Evolutionary conservation across 2,113 vertebrate species (phyloP).

Genomic region (Megaceryle torquata): DNA sequence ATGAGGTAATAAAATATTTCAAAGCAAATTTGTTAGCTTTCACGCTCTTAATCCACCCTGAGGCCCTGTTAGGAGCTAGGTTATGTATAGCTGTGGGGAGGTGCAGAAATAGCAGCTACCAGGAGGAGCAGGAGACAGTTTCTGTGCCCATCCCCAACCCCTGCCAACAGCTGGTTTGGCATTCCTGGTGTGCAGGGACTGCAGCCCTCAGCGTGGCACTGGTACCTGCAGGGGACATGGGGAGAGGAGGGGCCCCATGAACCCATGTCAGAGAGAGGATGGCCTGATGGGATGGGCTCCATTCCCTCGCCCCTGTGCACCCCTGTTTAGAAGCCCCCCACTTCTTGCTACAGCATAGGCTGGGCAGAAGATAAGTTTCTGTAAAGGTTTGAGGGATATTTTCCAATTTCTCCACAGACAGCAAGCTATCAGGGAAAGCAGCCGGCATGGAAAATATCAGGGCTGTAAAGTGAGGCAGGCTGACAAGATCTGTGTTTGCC

Average conservation of each 20-base stretch:
- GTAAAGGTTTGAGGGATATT: background rate
- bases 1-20: background rate
- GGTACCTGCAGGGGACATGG: background rate
- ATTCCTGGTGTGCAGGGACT: background rate
- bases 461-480: background rate
- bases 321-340: fast-evolving
- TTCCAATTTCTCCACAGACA: background rate
- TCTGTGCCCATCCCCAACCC: background rate
- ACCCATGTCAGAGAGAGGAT: background rate
- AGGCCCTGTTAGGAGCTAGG: background rate
- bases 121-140: background rate
- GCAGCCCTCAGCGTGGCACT: background rate
- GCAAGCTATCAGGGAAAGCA: background rate
- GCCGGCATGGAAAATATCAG: background rate
- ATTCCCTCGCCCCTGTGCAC: background rate
- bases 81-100: background rate
- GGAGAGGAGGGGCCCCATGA: background rate
- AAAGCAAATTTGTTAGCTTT: background rate
- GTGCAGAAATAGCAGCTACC: background rate
- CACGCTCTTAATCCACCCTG: background rate
- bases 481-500: background rate
- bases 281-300: background rate
- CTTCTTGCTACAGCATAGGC: background rate
- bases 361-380: background rate
- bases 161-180: background rate